Evolutionary conservation across 2,888 invertebrate genomes (phyloP), one percentile per base, ranked within the genome.

Genomic region (Panorpa germanica): DNA sequence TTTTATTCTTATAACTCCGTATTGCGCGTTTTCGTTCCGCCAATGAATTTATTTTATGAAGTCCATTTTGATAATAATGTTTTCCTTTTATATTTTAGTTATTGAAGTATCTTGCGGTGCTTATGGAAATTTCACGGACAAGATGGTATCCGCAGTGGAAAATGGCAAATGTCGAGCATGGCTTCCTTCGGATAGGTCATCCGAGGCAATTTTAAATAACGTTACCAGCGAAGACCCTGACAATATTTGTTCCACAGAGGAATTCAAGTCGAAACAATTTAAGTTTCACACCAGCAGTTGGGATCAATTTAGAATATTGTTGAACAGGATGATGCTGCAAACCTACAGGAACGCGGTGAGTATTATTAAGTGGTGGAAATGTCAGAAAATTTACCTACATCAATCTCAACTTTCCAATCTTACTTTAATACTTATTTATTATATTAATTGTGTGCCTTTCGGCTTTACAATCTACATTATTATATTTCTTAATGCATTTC

Each of bases 101-200:
- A 73, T 83, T 38, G 83, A 83, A 58, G 72, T 81, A 5, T 73
- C 78, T 3, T 70, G 74, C 33, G 74, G 73, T 1, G 83, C 83
- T 52, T 83, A 83, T 43, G 83, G 83, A 1, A 60, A 65, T 9
- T 68, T 65, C 40, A 59, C 68, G 3, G 72, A 77, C 12, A 58
- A 54, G 41, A 73, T 83, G 73, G 66, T 76, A 1, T 47, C 63
- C 4, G 63, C 64, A 1, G 61, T 75, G 0, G 72, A 74, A 29
- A 73, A 77, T 45, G 75, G 76, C 1, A 58, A 61, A 37, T 56
- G 59, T 36, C 53, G 57, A 18, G 48, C 54, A 8, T 73, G 71
- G 70, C 37, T 42, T 6, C 49, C 52, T 2, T 7, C 15, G 29
- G 16, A 17, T 7, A 21, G 29, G 17, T 11, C 15, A 18, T 12